Evolutionary conservation across 2,888 invertebrate genomes (phyloP).

Genomic region (Tribolium freemani): DNA sequence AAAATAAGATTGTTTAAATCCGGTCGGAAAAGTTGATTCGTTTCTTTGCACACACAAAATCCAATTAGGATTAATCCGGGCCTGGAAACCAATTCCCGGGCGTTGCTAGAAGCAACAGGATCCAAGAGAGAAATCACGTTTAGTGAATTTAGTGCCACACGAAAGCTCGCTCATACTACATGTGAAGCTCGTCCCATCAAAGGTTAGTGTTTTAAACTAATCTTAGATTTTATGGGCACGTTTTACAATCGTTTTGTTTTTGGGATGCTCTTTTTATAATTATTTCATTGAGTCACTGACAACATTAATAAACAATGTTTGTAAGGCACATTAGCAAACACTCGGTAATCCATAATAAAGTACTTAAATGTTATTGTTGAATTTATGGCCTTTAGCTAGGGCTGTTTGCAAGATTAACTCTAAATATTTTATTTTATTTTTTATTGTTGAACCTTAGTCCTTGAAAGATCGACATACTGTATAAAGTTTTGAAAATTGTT

Average conservation of each 20-base stretch:
- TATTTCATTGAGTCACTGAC: not conserved
- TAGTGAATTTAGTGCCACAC: constrained; percentile 57
- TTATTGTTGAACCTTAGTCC: too few relatives aligned
- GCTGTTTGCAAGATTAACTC: too few relatives aligned
- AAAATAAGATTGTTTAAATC: constrained; percentile 24
- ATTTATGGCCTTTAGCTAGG: not conserved
- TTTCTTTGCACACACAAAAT: constrained; percentile 31
- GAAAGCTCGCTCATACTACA: constrained; percentile 52
- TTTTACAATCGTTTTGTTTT: not conserved
- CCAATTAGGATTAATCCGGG: constrained; percentile 61
- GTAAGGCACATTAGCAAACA: too few relatives aligned
- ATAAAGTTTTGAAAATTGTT: too few relatives aligned
- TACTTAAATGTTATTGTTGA: not conserved
- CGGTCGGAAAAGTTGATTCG: constrained; percentile 19
- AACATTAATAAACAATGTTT: too few relatives aligned
- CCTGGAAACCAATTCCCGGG: constrained; percentile 58
- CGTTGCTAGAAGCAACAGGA: constrained; percentile 64
- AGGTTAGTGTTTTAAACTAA: constrained; percentile 16
- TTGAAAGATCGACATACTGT: too few relatives aligned
- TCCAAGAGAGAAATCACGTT: constrained; percentile 53
- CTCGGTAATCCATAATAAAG: not conserved
- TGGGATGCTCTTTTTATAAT: not conserved
- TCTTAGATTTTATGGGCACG: not conserved
- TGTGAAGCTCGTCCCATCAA: constrained; percentile 24
- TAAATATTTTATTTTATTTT: too few relatives aligned